Evolutionary conservation across 2,888 invertebrate species (phyloP).

Genomic region (Cerastis rubricosa): DNA sequence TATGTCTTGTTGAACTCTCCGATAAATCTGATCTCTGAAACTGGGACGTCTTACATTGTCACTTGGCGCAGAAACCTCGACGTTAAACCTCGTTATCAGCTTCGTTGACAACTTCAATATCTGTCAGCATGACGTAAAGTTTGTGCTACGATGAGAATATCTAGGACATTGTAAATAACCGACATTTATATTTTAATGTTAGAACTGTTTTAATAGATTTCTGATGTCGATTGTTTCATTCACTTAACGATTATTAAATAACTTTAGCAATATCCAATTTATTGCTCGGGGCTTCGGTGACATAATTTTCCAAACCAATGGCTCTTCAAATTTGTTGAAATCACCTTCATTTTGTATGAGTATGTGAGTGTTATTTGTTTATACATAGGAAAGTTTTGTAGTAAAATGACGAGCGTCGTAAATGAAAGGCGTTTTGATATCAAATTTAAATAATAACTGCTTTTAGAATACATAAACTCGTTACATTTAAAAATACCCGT

Average conservation of each 20-base stretch:
- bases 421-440: too few species aligned
- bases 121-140: neutral
- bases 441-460: too few species aligned
- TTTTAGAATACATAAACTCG: neutral
- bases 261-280: neutral
- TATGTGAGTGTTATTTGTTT: neutral
- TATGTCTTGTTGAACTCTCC: constrained; percentile 29
- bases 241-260: neutral
- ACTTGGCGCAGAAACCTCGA: constrained; percentile 57
- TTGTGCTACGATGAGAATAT: neutral
- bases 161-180: neutral
- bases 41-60: constrained; percentile 59
- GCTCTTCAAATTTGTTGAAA: neutral
- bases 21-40: constrained; percentile 60
- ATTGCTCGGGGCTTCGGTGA: neutral
- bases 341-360: neutral
- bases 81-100: constrained; percentile 17
- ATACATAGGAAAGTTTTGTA: neutral
- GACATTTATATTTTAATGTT: neutral
- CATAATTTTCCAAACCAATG: neutral
- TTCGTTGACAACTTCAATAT: constrained; percentile 23
- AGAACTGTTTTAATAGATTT: neutral
- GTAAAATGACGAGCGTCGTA: neutral
- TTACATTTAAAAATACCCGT: neutral
- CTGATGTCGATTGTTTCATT: neutral